Evolutionary conservation across 53 echinoderm and acorn worm genomes (phyloP).

Genomic region (Pentamera pediparva): DNA sequence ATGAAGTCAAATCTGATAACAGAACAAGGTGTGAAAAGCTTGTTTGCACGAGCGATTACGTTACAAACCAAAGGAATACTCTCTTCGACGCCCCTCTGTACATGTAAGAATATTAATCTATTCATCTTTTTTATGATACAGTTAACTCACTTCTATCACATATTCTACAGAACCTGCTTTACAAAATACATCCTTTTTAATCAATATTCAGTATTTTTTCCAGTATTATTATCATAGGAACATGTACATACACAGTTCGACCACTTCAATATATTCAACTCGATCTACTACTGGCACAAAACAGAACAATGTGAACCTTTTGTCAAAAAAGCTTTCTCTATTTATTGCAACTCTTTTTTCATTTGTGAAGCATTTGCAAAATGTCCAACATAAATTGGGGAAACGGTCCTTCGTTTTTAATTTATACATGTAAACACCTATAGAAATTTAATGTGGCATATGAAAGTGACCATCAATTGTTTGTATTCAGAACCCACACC

Average conservation of each 20-base stretch:
- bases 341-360: no score
- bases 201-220: constrained; percentile 2
- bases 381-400: no score
- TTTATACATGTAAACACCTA: no score
- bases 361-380: no score
- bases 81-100: constrained; percentile 12
- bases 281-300: constrained; percentile 17
- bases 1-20: constrained; percentile 28
- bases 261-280: constrained; percentile 25
- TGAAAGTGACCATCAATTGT: no score
- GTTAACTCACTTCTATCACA: constrained; percentile 1
- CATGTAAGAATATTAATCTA: constrained; percentile 26
- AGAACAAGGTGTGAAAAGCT: constrained; percentile 36
- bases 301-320: no score
- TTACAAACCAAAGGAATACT: constrained; percentile 4
- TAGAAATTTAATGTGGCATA: no score
- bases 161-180: constrained; percentile 28
- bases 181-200: constrained; percentile 37
- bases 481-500: no score
- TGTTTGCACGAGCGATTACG: constrained; percentile 20
- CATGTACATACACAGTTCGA: constrained; percentile 16
- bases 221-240: constrained; percentile 18
- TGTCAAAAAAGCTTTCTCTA: no score
- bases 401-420: no score
- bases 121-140: constrained; percentile 19